A percentile compares a stretch with the other conserved stretches of the same genome.
Conservation (phyloP, 2,113 vertebrate genomes). For the Sorex araneus region DNA sequence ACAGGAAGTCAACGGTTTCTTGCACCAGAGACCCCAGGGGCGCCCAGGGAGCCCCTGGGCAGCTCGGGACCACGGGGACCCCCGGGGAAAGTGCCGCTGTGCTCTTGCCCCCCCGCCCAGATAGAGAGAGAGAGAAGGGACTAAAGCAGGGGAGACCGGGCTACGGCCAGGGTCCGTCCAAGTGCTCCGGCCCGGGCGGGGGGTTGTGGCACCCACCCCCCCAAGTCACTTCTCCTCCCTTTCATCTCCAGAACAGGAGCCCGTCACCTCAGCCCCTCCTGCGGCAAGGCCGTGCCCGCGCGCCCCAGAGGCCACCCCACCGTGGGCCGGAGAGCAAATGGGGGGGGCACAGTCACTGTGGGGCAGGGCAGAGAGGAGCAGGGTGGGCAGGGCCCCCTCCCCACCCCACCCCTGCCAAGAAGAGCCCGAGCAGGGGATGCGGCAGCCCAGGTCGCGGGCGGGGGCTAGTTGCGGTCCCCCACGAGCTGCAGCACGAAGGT, state of each 20-base stretch:
- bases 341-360: conserved; percentile 20
- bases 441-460: not conserved
- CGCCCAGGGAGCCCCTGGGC: not conserved
- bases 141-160: conserved; percentile 9
- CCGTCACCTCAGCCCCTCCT: not conserved
- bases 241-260: not conserved
- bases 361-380: not conserved
- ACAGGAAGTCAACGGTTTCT: conserved; percentile 1
- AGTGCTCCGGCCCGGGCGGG: not conserved
- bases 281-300: too few relatives aligned
- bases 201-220: not conserved
- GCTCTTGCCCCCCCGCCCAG: not conserved
- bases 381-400: conserved; percentile 10
- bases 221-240: too few relatives aligned
- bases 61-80: conserved; percentile 14
- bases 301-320: not conserved
- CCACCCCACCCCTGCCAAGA: not conserved
- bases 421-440: not conserved
- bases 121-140: conserved; percentile 40
- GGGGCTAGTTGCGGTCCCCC: conserved; percentile 83
- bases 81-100: not conserved
- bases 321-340: not conserved
- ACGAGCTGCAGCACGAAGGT: conserved; percentile 94
- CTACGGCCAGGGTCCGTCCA: not conserved
- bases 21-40: conserved; percentile 7